phyloP scores from a whole-genome alignment of 2,797 vertebrate genomes.

The Alosa sapidissima region DNA sequence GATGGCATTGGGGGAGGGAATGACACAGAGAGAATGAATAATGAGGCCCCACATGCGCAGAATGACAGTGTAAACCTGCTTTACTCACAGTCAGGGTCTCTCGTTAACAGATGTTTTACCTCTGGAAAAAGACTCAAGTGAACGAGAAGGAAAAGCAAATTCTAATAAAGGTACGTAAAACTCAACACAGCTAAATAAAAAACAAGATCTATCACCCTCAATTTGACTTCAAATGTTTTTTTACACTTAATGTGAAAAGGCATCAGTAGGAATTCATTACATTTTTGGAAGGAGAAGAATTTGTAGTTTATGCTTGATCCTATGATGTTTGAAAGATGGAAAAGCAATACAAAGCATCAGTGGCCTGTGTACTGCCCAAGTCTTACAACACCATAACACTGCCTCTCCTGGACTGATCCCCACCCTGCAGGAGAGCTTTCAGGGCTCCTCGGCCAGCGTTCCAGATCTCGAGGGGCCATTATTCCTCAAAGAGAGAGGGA shows the following conservation, averaged over 20 bases:
- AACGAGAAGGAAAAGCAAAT: conserved; percentile 81
- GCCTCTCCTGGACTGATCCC: neutral
- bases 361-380: neutral
- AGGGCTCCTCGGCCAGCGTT: conserved; percentile 79
- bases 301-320: neutral
- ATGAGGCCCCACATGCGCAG: neutral
- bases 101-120: conserved; percentile 81
- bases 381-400: neutral
- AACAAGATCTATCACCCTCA: neutral
- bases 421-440: conserved; percentile 82
- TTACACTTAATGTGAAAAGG: neutral
- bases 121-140: conserved; percentile 79
- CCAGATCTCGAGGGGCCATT: conserved; percentile 87
- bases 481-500: conserved; percentile 88
- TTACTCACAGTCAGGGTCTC: conserved; percentile 29
- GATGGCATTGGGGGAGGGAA: neutral
- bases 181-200: neutral
- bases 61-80: conserved; percentile 46
- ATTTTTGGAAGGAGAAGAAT: neutral
- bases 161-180: conserved; percentile 79
- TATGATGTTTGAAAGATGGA: conserved; percentile 8
- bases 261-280: neutral
- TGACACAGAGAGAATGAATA: neutral
- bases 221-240: neutral
- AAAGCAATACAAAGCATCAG: neutral